Base-by-base conservation (phyloP, 2,113 vertebrate genomes). In the Myrmecophaga tridactyla region DNA sequence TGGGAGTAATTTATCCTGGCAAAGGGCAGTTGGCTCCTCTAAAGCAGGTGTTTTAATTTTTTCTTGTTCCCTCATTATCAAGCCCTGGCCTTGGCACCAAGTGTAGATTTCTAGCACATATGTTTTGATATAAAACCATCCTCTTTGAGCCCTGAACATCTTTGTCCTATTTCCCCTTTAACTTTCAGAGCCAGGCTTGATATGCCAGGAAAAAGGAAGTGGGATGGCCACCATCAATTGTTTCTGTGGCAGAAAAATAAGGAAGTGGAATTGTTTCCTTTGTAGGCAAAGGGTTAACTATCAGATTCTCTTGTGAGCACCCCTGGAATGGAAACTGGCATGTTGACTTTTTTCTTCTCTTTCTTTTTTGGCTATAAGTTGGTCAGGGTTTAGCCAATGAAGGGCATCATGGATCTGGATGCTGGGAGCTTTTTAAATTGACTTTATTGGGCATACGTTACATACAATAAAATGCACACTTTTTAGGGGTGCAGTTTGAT, bases 211-310 rank as follows among this genome's bases (percentile, higher is more conserved):
- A 92, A 90, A 84, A 92, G 93, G 89, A 94, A 93, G 62, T 73
- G 53, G 78, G 70, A 39, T 23, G 15, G 39, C 87, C 36, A 65
- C 56, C 41, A 48, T 60, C 69, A 63, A 90, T 76, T 92, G 90
- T 92, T 95, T 94, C 83, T 92, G 12, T 67, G 95, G 86, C 94
- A 77, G 60, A 69, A 83, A 70, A 91, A 78, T 25, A n/a, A 90
- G 92, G 93, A 89, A 92, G 76, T 34, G 51, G 84, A 82, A 36
- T 31, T 65, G 60, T 84, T 92, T 95, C 89, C 93, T 80, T 31
- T 31, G 6, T n/a, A 75, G 93, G 87, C 70, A 6, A 6, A 29
- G 60, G 17, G 72, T 67, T 58, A 89, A 46, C 27, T 41, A 9
- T 36, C 62, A 62, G 36, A 11, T 48, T 92, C 70, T 81, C 70